These are phyloP conservation scores for Colistium nudipinnis DNA, from an alignment of 2,113 vertebrate genomes.

Conservation along the genomic window DNA sequence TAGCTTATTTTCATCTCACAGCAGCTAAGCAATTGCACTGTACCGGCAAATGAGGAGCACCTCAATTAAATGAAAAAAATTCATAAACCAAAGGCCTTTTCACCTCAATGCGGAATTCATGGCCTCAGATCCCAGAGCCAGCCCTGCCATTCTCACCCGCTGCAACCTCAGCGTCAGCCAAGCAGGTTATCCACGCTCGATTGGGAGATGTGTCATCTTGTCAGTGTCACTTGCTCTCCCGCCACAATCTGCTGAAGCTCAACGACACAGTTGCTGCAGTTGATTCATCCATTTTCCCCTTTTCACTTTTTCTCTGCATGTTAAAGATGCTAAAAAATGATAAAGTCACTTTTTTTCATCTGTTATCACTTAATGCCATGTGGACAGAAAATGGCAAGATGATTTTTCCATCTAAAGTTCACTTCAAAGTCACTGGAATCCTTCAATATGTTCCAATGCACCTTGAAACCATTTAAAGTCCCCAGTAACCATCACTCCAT, in stretches of 20 bases:
- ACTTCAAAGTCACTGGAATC: not conserved
- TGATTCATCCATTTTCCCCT: not conserved
- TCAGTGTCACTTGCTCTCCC: constrained; percentile 43
- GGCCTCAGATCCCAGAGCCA: constrained; percentile 17
- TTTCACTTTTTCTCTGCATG: not conserved
- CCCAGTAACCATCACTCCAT: not conserved
- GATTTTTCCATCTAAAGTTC: not conserved
- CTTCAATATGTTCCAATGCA: not conserved
- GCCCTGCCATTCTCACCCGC: constrained; percentile 28
- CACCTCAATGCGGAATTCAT: constrained; percentile 23
- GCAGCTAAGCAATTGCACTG: constrained; percentile 39
- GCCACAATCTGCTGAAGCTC: constrained; percentile 36
- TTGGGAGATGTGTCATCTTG: constrained; percentile 55
- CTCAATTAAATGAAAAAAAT: constrained; percentile 40
- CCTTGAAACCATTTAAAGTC: not conserved
- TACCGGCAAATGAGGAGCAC: constrained; percentile 27
- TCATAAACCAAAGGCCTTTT: constrained; percentile 25
- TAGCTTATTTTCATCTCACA: constrained; percentile 25
- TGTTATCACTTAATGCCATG: not conserved
- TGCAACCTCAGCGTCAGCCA: constrained; percentile 42
- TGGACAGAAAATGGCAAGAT: not conserved
- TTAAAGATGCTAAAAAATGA: not conserved
- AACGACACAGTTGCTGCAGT: constrained; percentile 1
- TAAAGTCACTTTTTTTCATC: no score
- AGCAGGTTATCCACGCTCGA: constrained; percentile 45